A percentile compares a stretch with the other conserved stretches of the same genome.
phyloP scores from a whole-genome alignment of 2,888 invertebrate species.

The Deladenus siricidicola region DNA sequence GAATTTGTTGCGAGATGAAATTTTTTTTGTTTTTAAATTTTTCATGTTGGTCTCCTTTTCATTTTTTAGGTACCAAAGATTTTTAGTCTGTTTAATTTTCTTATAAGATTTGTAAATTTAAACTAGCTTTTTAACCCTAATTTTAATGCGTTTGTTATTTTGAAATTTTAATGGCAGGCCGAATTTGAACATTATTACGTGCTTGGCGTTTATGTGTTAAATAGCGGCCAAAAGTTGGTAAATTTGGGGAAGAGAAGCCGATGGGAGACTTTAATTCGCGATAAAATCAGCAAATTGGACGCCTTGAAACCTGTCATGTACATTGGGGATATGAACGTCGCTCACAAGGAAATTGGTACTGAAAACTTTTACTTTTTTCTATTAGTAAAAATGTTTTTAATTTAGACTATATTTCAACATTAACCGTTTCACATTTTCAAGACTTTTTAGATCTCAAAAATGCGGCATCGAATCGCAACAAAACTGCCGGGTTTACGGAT shows the following conservation, averaged over 20 bases:
- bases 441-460: constrained; percentile 67
- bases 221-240: constrained; percentile 79
- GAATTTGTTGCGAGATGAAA: neutral
- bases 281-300: constrained; percentile 72
- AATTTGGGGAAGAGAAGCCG: constrained; percentile 72
- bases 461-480: constrained; percentile 76
- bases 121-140: too few relatives aligned
- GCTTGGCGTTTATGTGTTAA: constrained; percentile 77
- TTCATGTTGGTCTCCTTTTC: too few relatives aligned
- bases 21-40: neutral
- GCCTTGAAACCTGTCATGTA: constrained; percentile 79
- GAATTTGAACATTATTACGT: constrained; percentile 85
- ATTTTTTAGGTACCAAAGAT: too few relatives aligned
- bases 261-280: constrained; percentile 78
- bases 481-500: constrained; percentile 86
- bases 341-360: constrained; percentile 86
- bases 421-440: too few relatives aligned
- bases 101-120: too few relatives aligned
- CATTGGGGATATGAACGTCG: constrained; percentile 87
- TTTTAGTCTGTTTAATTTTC: too few relatives aligned
- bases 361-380: too few relatives aligned
- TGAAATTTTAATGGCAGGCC: constrained; percentile 56
- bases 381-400: too few relatives aligned
- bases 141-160: too few relatives aligned
- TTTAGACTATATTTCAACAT: too few relatives aligned